Evolutionary conservation across 2,888 invertebrate genomes (phyloP), one percentile per base, ranked within the genome.

Genomic region (Drosophila quasianomalipes): DNA sequence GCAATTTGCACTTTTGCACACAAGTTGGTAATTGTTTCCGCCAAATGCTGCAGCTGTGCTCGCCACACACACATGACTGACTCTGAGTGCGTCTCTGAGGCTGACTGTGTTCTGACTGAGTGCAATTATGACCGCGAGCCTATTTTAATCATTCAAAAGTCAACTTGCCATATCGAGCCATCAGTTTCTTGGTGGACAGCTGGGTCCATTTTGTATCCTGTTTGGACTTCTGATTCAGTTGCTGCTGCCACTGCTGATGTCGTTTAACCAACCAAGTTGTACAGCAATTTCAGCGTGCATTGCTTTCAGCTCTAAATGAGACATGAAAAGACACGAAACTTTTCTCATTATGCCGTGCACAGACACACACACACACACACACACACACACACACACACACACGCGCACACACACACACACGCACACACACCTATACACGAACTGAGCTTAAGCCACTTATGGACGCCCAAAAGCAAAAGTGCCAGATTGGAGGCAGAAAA

Each of bases 331-430:
- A 84, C 83, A 89, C 77, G 83, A 91, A 92, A 92, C 88, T 93
- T 92, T 92, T 93, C 93, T 92, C 93, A 93, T 92, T 92, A 93
- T 89, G 89, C 85, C 83, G 66, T 59, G 74, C 79, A 72, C 65
- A 5, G 28, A 14, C 54, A 26, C 22, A 16, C 35, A 16, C 37
- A 16, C 16, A 19, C 51, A 55, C 33, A 55, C 22, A 74, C 79
- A 72, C 65, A 5, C 37, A 14, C 54, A 26, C 26, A 16, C 35
- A 19, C 37, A 19, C 19, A 19, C 41, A 57, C 33, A 55, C 37
- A 19, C 19, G 9, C 41, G 54, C 33, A 55, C 33, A 57, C 52
- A 41, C 61, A 58, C 28, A 55, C 31, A 47, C 55, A 66, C 52
- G 70, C 74, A 75, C 53, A 41, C 62, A 51, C 54, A 58, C 44